phyloP scores from a whole-genome alignment of 1,140 invertebrate genomes.

The Brachionus paranguensis region DNA sequence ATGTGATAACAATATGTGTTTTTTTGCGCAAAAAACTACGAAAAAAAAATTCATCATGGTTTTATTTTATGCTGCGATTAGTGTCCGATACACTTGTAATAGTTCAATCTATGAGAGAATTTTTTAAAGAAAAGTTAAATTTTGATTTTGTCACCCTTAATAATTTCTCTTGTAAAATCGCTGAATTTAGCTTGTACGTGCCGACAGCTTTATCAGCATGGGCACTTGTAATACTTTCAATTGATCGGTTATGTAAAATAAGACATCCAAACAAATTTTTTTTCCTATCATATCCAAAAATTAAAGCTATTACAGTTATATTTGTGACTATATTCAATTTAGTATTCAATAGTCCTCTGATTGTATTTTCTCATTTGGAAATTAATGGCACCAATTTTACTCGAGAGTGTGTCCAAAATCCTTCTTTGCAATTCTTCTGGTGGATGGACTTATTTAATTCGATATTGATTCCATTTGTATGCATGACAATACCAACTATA shows the following conservation, averaged over 20 bases:
- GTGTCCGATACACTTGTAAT: neutral
- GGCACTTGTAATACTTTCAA: neutral
- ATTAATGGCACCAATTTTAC: neutral
- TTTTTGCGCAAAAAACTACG: neutral
- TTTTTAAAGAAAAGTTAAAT: neutral
- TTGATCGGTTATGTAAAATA: neutral
- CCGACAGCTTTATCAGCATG: neutral
- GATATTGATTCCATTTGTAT: neutral
- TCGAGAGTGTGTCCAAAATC: neutral
- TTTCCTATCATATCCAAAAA: neutral
- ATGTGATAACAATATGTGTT: neutral
- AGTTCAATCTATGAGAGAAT: neutral
- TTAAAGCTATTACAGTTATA: neutral
- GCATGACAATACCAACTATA: neutral
- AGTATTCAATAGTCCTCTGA: neutral
- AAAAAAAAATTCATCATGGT: neutral
- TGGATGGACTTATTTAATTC: neutral
- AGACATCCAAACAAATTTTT: neutral
- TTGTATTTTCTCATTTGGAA: neutral
- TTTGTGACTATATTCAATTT: neutral
- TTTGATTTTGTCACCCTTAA: neutral
- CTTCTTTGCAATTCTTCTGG: neutral
- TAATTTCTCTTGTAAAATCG: neutral
- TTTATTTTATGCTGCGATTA: neutral
- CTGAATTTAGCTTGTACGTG: neutral